These are phyloP conservation scores for Callorhinus ursinus DNA, from an alignment of 2,113 vertebrate genomes.

Conservation along the genomic window DNA sequence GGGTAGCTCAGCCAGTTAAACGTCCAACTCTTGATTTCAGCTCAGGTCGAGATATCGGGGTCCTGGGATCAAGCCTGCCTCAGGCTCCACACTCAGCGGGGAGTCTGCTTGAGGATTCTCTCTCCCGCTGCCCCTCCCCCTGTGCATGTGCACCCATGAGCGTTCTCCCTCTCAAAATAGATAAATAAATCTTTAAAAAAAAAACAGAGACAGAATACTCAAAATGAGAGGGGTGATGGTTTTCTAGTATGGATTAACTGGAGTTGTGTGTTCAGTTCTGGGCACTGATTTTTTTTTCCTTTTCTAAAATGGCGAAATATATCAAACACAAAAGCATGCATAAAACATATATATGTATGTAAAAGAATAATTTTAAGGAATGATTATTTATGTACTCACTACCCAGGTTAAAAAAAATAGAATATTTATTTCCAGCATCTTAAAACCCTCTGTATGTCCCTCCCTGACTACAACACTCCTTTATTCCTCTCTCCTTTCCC, in stretches of 20 bases:
- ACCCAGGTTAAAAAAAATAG: background rate
- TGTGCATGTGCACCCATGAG: no score
- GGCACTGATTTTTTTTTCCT: slow-evolving; percentile 1
- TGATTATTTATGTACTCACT: slow-evolving; percentile 2
- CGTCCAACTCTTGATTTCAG: background rate
- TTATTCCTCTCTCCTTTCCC: background rate
- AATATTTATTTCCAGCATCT: slow-evolving; percentile 9
- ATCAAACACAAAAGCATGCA: background rate
- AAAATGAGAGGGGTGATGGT: background rate
- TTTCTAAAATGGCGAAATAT: background rate
- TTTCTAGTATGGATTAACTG: background rate
- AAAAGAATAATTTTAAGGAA: slow-evolving; percentile 39
- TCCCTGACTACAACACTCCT: background rate
- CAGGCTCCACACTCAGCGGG: background rate
- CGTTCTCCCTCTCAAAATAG: background rate
- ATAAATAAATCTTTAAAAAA: background rate
- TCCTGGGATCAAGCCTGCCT: background rate
- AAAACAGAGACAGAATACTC: background rate
- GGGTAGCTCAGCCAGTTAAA: background rate
- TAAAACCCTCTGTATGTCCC: background rate
- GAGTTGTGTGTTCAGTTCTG: background rate
- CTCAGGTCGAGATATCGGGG: background rate
- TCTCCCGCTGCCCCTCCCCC: background rate
- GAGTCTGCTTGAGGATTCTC: background rate
- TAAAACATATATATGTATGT: background rate